Evolutionary conservation across 2,113 vertebrate genomes (phyloP).

Genomic region (Chiloscyllium plagiosum): DNA sequence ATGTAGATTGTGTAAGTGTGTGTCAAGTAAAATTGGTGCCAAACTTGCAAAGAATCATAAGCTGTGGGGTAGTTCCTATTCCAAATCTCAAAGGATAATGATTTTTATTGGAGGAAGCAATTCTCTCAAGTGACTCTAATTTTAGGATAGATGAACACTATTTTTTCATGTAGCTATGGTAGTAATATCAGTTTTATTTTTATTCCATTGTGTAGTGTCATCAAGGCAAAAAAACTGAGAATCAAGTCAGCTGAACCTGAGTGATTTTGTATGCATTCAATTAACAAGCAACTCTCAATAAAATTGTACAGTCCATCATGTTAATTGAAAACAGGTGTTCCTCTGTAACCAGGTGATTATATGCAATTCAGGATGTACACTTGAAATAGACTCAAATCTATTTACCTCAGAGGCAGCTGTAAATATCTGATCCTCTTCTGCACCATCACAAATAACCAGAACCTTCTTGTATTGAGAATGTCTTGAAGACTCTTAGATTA

Average conservation of each 20-base stretch:
- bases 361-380: neutral
- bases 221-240: neutral
- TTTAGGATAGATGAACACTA: neutral
- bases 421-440: neutral
- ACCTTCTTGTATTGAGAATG: neutral
- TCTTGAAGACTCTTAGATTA: neutral
- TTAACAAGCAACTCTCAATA: neutral
- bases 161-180: neutral
- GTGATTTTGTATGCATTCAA: neutral
- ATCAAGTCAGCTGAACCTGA: neutral
- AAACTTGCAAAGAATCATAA: neutral
- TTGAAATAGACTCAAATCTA: neutral
- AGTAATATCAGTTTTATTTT: neutral
- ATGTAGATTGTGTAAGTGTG: neutral
- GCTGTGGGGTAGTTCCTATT: neutral
- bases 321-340: slow-evolving; percentile 22
- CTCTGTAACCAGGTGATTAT: neutral
- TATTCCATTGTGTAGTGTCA: neutral
- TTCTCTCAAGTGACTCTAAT: neutral
- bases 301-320: slow-evolving; percentile 16
- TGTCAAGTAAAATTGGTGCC: neutral
- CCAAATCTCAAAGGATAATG: neutral
- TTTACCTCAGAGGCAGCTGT: neutral
- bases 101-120: neutral
- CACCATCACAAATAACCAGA: neutral